Evolutionary conservation across 2,888 invertebrate species (phyloP).

Genomic region (Halocaridina rubra): DNA sequence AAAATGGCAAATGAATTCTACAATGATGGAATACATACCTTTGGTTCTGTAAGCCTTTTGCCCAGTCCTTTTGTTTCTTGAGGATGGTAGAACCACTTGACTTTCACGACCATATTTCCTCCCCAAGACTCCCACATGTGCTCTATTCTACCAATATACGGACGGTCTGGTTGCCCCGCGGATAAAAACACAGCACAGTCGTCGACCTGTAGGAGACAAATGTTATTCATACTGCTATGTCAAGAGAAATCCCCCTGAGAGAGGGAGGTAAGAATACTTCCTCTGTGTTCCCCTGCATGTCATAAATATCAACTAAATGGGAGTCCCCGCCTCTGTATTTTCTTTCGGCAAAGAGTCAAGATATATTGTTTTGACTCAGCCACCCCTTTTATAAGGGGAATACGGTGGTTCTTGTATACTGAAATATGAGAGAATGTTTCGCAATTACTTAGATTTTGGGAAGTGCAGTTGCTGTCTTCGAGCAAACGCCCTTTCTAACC

Average conservation of each 20-base stretch:
- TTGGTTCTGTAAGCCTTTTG: conserved; percentile 45
- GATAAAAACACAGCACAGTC: conserved; percentile 81
- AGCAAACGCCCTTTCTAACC: too few species aligned
- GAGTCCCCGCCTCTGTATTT: not conserved
- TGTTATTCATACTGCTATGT: not conserved
- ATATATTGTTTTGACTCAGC: too few species aligned
- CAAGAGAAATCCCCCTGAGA: too few species aligned
- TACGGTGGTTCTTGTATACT: not conserved
- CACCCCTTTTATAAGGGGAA: not conserved
- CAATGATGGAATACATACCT: conserved; percentile 17
- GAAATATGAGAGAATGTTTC: too few species aligned
- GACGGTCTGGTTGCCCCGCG: conserved; percentile 82
- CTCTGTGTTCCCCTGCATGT: too few species aligned
- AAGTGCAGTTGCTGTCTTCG: too few species aligned
- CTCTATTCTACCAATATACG: conserved; percentile 78
- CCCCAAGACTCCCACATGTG: conserved; percentile 85
- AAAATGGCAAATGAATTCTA: not conserved
- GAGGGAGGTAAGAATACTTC: too few species aligned
- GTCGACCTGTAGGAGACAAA: not conserved
- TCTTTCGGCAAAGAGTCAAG: too few species aligned
- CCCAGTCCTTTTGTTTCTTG: conserved; percentile 79
- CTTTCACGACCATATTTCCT: conserved; percentile 89
- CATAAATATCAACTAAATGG: not conserved
- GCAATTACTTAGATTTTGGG: too few species aligned
- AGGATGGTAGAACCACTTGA: conserved; percentile 97